Percentiles rank a stretch among this genome's conserved stretches.
phyloP scores from a whole-genome alignment of 1,140 invertebrate species.

The Proctacanthus coquilletti region DNA sequence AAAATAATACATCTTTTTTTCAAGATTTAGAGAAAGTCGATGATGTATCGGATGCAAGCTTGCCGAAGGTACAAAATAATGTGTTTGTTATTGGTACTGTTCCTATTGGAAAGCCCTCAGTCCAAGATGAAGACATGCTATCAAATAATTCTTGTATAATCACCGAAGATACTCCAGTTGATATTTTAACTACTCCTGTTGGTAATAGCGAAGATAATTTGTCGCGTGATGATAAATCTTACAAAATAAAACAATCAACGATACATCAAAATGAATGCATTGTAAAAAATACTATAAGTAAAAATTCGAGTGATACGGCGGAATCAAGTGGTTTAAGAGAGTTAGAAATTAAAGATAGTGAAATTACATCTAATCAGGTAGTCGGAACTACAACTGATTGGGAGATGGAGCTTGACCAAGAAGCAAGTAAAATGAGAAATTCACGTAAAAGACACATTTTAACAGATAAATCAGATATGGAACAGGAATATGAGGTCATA shows the following conservation, averaged over 20 bases:
- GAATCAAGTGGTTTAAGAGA: no score
- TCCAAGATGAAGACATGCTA: background rate
- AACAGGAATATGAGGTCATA: slow-evolving; percentile 6
- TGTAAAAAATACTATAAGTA: no score
- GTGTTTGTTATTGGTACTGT: slow-evolving; percentile 3
- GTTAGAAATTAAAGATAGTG: no score
- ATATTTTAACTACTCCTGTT: slow-evolving; percentile 23
- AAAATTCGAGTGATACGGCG: no score
- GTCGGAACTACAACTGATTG: slow-evolving; percentile 38
- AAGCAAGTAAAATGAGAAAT: slow-evolving; percentile 22
- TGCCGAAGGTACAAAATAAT: background rate
- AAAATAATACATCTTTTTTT: no score
- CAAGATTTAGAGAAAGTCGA: no score
- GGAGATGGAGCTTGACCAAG: slow-evolving; percentile 40
- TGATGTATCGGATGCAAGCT: no score
- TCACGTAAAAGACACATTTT: slow-evolving; percentile 4
- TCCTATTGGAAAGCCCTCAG: background rate
- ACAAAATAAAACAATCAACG: no score
- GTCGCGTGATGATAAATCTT: no score
- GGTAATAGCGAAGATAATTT: background rate
- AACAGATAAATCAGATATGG: slow-evolving; percentile 4
- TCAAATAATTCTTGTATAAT: slow-evolving; percentile 26
- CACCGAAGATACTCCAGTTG: slow-evolving; percentile 38
- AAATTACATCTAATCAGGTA: no score
- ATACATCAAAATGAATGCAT: no score